phyloP scores from a whole-genome alignment of 2,888 invertebrate species.

The Dendrolimus pini region DNA sequence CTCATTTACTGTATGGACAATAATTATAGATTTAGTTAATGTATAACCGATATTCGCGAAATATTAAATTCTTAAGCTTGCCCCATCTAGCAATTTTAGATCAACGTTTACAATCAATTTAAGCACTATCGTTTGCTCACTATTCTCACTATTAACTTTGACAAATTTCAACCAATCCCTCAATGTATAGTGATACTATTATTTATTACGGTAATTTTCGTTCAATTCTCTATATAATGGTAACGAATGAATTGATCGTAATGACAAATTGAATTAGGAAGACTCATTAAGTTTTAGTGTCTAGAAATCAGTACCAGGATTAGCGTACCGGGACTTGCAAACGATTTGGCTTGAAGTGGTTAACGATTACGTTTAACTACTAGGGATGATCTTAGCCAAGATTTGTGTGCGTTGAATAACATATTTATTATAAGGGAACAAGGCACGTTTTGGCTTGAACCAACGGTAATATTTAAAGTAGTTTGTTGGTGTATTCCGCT shows the following conservation, averaged over 20 bases:
- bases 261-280: constrained; percentile 15
- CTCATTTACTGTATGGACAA: no score
- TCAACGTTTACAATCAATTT: background rate
- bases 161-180: background rate
- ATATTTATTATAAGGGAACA: background rate
- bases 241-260: background rate
- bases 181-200: background rate
- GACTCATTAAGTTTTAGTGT: constrained; percentile 17
- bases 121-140: background rate
- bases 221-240: constrained; percentile 4
- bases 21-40: no score
- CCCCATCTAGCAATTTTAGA: no score
- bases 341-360: constrained; percentile 19
- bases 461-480: background rate
- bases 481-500: background rate
- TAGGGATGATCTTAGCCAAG: background rate
- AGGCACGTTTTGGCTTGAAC: background rate
- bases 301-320: constrained; percentile 16
- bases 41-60: no score
- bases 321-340: constrained; percentile 18
- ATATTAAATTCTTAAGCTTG: no score
- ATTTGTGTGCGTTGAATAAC: background rate
- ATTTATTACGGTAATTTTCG: background rate
- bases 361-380: constrained; percentile 11
- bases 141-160: background rate